phyloP scores from a whole-genome alignment of 2,113 vertebrate species.

The Melanotaenia duboulayi region DNA sequence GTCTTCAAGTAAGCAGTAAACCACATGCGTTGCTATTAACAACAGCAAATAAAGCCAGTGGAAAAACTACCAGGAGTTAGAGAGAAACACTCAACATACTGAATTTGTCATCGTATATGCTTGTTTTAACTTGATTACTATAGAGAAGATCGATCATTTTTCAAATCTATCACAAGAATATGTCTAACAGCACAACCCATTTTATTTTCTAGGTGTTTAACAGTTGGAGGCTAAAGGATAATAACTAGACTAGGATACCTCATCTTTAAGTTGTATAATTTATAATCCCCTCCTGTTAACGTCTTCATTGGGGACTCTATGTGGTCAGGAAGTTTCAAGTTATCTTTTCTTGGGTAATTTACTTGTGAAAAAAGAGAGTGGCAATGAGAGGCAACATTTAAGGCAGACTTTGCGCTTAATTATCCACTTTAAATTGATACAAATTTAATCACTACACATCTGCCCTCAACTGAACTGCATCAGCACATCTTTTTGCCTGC shows the following conservation, averaged over 20 bases:
- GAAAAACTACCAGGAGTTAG: neutral
- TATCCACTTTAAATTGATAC: neutral
- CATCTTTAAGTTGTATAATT: neutral
- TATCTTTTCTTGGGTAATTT: conserved; percentile 28
- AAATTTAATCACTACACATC: conserved; percentile 8
- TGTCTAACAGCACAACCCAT: neutral
- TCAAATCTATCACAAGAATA: neutral
- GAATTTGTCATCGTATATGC: neutral
- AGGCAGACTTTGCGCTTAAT: conserved; percentile 34
- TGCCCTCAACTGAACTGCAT: conserved; percentile 12
- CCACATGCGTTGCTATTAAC: neutral
- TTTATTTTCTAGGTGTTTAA: neutral
- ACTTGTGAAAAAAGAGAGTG: conserved; percentile 15
- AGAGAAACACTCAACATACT: no score
- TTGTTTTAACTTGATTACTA: conserved; percentile 22
- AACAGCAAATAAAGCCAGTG: neutral
- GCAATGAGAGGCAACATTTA: conserved; percentile 10
- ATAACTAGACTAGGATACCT: neutral
- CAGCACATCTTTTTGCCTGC: conserved; percentile 2
- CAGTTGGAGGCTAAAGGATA: neutral
- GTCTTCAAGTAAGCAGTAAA: neutral
- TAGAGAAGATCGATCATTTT: conserved; percentile 27
- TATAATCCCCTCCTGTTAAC: conserved; percentile 1
- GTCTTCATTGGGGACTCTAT: neutral
- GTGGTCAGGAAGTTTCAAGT: conserved; percentile 24